A percentile compares a stretch with the other conserved stretches of the same genome.
These are phyloP conservation scores for Corythornis vintsioides DNA, from an alignment of 2,113 vertebrate species.

Conservation along the genomic window DNA sequence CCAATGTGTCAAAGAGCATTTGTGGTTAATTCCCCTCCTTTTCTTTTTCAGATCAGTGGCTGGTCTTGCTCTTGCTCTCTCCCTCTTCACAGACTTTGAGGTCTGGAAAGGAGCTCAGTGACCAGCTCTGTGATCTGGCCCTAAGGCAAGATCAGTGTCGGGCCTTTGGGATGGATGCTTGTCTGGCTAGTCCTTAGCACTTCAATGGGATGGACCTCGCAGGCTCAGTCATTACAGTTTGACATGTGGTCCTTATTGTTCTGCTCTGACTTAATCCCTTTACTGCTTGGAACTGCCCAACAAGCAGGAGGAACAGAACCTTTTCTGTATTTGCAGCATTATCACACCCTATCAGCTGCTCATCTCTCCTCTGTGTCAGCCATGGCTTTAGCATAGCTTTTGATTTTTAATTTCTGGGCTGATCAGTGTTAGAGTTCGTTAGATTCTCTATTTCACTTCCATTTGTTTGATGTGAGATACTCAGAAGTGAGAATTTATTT, in stretches of 20 bases:
- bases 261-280: slow-evolving; percentile 20
- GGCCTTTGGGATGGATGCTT: background rate
- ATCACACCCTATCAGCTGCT: background rate
- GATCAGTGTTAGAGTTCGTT: background rate
- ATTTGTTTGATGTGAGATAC: background rate
- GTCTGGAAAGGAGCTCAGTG: background rate
- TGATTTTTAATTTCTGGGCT: background rate
- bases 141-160: background rate
- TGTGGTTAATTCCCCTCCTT: slow-evolving; percentile 20
- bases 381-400: background rate
- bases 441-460: background rate
- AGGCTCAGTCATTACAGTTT: background rate
- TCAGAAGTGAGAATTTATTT: background rate
- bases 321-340: background rate
- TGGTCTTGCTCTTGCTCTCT: slow-evolving; percentile 17
- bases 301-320: background rate
- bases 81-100: background rate
- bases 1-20: background rate
- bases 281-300: background rate
- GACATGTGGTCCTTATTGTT: background rate
- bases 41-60: background rate
- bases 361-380: background rate
- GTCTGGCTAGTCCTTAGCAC: background rate
- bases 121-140: background rate
- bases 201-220: background rate